Base-by-base conservation (phyloP, 2,797 vertebrate genomes). In the Brachyalestes nurse region DNA sequence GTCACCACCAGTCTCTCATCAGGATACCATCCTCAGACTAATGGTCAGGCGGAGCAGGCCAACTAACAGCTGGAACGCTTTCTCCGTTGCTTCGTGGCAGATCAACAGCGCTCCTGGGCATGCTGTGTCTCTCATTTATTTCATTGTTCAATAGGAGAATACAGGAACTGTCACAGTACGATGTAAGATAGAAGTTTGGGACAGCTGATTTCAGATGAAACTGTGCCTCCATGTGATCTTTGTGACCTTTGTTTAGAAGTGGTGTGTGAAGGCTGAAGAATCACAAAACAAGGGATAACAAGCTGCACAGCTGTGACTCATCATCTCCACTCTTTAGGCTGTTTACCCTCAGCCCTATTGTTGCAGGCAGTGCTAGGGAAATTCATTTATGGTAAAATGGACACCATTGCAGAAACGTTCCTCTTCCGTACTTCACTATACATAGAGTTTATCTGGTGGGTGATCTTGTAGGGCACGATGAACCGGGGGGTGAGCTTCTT, bases 321-420 rank as follows among this genome's bases (percentile, higher is more conserved):
- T 21, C 13, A 60, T 23, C 21, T 70, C 76, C 79, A 65, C 81
- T 79, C 80, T 82, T 79, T 83, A 86, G 82, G 76, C 80, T 79
- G 66, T 72, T 75, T 77, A 64, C 82, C 82, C 77, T 77, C 78
- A 78, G 84, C 53, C 80, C 87, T 82, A 83, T 90, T 90, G 89
- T 90, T 87, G 82, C 64, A 17, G 53, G 84, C 87, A 58, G 82
- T 79, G 88, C 82, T 78, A 82, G 91, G 88, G 88, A 91, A 90
- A 90, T 91, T 88, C 85, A 91, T 91, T 92, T 89, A 90, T 92
- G 88, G 89, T 90, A 88, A 89, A 65, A 87, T 74, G 82, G 87
- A 91, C 88, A 89, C 84, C 88, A 82, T 85, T 88, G 81, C 85
- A 76, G 78, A 67, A 90, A 89, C 88, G 87, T 82, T 83, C 77